phyloP scores from a whole-genome alignment of 2,113 vertebrate genomes.

The Rhadina sibilatrix region DNA sequence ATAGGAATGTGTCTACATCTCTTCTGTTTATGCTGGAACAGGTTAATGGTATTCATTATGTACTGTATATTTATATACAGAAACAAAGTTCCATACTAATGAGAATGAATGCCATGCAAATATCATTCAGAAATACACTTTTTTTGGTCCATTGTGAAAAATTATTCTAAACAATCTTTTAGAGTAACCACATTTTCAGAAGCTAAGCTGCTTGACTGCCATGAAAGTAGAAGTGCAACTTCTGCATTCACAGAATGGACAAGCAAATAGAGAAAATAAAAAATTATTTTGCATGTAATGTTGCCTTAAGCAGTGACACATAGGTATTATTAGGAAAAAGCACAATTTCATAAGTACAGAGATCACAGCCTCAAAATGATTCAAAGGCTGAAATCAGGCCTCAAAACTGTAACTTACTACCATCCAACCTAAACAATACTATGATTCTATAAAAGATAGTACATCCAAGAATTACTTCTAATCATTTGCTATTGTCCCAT shows the following conservation, averaged over 20 bases:
- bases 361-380: not conserved
- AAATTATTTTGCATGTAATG: not conserved
- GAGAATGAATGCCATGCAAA: not conserved
- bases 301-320: not conserved
- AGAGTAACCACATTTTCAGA: not conserved
- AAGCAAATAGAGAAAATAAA: not conserved
- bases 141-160: not conserved
- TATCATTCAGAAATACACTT: not conserved
- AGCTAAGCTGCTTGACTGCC: not conserved
- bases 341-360: not conserved
- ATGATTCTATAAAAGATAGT: not conserved
- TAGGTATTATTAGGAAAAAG: not conserved
- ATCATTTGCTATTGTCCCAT: not conserved
- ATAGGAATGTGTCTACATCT: not conserved
- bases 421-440: not conserved
- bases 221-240: not conserved
- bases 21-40: not conserved
- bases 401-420: slow-evolving; percentile 5
- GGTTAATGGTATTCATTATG: not conserved
- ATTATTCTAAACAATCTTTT: not conserved
- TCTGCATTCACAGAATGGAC: not conserved
- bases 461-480: not conserved
- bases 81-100: not conserved
- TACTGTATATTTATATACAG: not conserved
- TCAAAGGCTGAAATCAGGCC: not conserved